These are phyloP conservation scores for Trichosurus vulpecula DNA, from an alignment of 2,797 vertebrate species.

Conservation along the genomic window DNA sequence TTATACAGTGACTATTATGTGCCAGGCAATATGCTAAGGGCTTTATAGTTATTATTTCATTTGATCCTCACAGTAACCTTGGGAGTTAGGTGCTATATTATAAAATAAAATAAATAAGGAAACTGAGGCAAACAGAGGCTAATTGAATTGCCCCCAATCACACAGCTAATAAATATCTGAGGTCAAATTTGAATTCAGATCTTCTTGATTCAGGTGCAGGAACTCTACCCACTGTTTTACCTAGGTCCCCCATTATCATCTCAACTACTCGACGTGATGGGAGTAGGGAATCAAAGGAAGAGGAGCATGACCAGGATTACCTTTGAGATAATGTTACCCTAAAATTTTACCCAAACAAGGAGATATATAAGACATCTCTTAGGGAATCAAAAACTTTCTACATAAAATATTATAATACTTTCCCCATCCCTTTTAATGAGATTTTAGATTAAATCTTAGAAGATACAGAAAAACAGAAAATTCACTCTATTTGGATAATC, in stretches of 20 bases:
- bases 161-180: too few species aligned
- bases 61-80: too few species aligned
- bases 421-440: background rate
- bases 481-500: background rate
- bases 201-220: too few species aligned
- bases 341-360: background rate
- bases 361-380: background rate
- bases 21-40: background rate
- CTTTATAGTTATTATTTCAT: background rate
- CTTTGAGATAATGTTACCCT: background rate
- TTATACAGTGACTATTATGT: background rate
- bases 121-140: too few species aligned
- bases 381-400: background rate
- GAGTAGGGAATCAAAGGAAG: background rate
- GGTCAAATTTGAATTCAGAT: too few species aligned
- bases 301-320: background rate
- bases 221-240: too few species aligned
- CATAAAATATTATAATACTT: background rate
- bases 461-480: background rate
- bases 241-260: too few species aligned
- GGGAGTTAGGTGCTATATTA: too few species aligned
- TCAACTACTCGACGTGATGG: too few species aligned
- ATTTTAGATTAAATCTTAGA: background rate
- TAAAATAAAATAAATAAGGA: too few species aligned
- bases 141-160: too few species aligned